Percentiles rank a stretch among this genome's conserved stretches.
Conservation (phyloP, 2,888 invertebrate genomes). For the Biston stratarius region DNA sequence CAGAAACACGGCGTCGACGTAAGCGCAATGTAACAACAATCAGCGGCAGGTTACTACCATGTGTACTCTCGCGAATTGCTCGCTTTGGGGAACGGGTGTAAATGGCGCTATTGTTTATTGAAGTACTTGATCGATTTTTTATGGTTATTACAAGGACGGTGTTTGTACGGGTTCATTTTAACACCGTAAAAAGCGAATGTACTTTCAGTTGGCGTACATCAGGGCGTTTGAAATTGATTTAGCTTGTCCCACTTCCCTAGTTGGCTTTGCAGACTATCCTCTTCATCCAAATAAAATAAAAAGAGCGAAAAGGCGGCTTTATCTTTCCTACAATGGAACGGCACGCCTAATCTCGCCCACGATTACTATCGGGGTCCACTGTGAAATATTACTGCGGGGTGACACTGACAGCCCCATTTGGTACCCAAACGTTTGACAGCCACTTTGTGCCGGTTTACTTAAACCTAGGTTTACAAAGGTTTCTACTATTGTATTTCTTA, state of each 20-base stretch:
- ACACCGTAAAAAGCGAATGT: constrained; percentile 17
- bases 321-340: constrained; percentile 50
- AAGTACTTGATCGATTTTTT: constrained; percentile 16
- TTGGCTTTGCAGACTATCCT: constrained; percentile 34
- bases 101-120: constrained; percentile 40
- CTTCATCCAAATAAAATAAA: constrained; percentile 40
- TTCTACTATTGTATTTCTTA: constrained; percentile 28
- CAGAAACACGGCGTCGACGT: constrained; percentile 40
- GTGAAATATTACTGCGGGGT: constrained; percentile 51
- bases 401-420: constrained; percentile 51
- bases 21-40: constrained; percentile 34
- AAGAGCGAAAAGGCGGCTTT: constrained; percentile 45
- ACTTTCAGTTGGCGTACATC: constrained; percentile 11
- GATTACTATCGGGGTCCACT: constrained; percentile 47
- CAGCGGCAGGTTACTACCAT: constrained; percentile 35
- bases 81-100: constrained; percentile 33
- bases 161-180: constrained; percentile 24
- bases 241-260: constrained; percentile 29
- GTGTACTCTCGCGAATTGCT: constrained; percentile 31
- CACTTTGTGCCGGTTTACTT: constrained; percentile 43
- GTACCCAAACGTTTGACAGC: constrained; percentile 47
- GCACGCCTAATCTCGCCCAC: constrained; percentile 46
- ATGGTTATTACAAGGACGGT: constrained; percentile 23
- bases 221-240: constrained; percentile 20
- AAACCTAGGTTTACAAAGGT: constrained; percentile 38